Evolutionary conservation across 2,797 vertebrate genomes (phyloP).

Genomic region (Carduelis carduelis): DNA sequence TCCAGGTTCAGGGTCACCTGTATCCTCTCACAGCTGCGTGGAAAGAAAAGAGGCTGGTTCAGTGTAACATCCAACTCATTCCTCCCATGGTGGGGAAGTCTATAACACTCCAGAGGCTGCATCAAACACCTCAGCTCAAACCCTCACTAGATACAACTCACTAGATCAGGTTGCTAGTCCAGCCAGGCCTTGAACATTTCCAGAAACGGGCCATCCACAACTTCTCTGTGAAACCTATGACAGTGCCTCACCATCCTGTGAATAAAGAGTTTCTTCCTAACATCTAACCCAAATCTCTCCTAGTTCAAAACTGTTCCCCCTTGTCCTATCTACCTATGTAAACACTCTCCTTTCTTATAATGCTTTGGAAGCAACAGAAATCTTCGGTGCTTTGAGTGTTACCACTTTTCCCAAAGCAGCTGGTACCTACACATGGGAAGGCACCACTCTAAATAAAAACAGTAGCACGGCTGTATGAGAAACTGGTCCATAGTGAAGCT

Average conservation of each 20-base stretch:
- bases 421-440: rapidly evolving
- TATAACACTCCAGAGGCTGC: background rate
- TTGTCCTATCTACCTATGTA: background rate
- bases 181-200: background rate
- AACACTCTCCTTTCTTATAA: background rate
- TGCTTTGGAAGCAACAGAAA: background rate
- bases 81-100: rapidly evolving
- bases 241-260: background rate
- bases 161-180: background rate
- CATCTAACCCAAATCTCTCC: background rate
- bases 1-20: slow-evolving; percentile 91
- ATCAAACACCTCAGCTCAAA: background rate
- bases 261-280: background rate
- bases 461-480: background rate
- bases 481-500: background rate
- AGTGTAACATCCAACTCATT: background rate
- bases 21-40: slow-evolving; percentile 74
- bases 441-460: background rate
- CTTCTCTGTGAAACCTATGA: background rate
- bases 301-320: background rate
- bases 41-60: background rate
- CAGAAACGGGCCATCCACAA: background rate
- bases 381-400: background rate
- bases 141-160: background rate
- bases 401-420: background rate